Evolutionary conservation across 1,140 invertebrate species (phyloP).

Genomic region (Delia radicum): DNA sequence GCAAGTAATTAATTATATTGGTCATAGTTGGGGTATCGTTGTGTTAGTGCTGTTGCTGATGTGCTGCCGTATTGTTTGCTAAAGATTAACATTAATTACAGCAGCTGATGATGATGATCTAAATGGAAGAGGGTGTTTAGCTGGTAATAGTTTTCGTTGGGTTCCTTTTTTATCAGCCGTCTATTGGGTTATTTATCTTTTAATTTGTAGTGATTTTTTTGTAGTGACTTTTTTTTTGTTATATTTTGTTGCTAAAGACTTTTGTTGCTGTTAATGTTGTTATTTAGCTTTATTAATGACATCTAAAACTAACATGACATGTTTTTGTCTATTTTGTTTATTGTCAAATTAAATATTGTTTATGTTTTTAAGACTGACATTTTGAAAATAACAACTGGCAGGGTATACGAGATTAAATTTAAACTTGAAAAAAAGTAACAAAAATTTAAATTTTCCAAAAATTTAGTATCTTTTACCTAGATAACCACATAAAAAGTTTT

Average conservation of each 20-base stretch:
- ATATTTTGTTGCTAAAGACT: not conserved
- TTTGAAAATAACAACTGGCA: not conserved
- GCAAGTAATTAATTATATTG: not conserved
- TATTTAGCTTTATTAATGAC: not conserved
- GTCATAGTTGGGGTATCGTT: not conserved
- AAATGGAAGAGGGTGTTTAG: not conserved
- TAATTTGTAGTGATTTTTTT: too few relatives aligned
- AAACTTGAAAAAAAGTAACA: too few relatives aligned
- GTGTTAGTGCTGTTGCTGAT: not conserved
- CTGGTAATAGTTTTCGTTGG: too few relatives aligned
- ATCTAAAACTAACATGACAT: not conserved
- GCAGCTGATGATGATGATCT: not conserved
- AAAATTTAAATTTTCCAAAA: too few relatives aligned
- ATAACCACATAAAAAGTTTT: not conserved
- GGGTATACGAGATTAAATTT: too few relatives aligned
- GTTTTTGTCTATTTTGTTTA: not conserved
- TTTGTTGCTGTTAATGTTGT: not conserved
- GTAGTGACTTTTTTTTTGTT: not conserved
- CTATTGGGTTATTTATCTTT: too few relatives aligned
- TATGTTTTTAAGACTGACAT: not conserved
- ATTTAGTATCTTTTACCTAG: too few relatives aligned
- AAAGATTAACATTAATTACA: not conserved
- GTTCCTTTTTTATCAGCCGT: too few relatives aligned
- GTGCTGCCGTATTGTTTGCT: not conserved
- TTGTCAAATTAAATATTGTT: not conserved